These are phyloP conservation scores for Drosophila sechellia DNA, from an alignment of 1,140 invertebrate genomes.

Conservation along the genomic window DNA sequence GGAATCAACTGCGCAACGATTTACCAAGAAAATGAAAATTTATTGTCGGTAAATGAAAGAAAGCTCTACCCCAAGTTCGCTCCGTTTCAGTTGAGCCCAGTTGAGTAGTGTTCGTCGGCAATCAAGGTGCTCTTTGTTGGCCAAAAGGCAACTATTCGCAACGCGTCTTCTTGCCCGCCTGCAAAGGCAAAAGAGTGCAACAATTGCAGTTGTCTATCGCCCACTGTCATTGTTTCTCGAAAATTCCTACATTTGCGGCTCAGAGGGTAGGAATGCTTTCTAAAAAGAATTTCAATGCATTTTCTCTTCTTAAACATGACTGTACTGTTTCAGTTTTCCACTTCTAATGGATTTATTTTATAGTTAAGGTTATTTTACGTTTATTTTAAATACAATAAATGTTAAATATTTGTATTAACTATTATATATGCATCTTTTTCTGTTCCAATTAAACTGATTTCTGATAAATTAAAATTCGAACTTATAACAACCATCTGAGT, in stretches of 20 bases:
- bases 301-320: no score
- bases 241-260: constrained; percentile 55
- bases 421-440: no score
- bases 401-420: no score
- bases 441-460: no score
- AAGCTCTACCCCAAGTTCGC: constrained; percentile 46
- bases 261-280: constrained; percentile 26
- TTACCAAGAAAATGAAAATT: constrained; percentile 84
- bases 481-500: not conserved
- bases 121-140: constrained; percentile 57
- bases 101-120: constrained; percentile 39
- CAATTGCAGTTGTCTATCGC: constrained; percentile 59
- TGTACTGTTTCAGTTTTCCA: no score
- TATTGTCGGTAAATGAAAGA: constrained; percentile 83
- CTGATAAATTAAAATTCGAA: not conserved
- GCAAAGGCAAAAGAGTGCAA: constrained; percentile 17
- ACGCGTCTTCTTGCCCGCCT: constrained; percentile 55
- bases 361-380: no score
- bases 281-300: not conserved
- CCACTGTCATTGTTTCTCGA: constrained; percentile 55
- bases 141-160: constrained; percentile 47
- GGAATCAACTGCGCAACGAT: constrained; percentile 54
- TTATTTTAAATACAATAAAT: no score
- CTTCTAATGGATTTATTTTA: no score
- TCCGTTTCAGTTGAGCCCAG: constrained; percentile 29